Conservation (phyloP, 2,113 vertebrate species). For the Tupaia chinensis region DNA sequence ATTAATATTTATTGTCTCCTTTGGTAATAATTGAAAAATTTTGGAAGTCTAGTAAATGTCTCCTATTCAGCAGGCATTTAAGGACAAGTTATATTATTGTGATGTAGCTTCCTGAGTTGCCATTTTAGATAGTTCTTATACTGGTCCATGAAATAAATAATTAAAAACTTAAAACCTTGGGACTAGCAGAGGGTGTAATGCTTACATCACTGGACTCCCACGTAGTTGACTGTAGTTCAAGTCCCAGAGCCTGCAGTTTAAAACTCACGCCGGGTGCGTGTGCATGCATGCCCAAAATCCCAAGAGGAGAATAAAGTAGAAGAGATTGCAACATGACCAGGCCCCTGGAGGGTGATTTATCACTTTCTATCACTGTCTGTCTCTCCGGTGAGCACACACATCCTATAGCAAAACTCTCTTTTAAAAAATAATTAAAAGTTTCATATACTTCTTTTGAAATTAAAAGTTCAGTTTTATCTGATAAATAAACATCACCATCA, state of each 20-base stretch:
- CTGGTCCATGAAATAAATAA: constrained; percentile 1
- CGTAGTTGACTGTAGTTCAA: no score
- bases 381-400: no score
- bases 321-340: no score
- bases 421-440: background rate
- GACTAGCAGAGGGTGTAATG: no score
- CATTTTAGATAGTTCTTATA: background rate
- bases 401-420: no score
- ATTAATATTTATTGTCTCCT: background rate
- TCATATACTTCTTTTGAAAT: background rate
- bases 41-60: background rate
- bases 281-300: no score
- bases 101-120: background rate
- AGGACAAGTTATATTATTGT: background rate
- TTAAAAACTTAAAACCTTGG: background rate
- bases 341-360: no score
- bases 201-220: no score
- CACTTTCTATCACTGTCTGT: no score
- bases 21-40: background rate
- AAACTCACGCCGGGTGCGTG: no score
- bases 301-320: no score
- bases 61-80: background rate
- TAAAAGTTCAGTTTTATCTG: background rate
- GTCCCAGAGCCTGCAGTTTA: no score
- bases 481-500: background rate